Conservation (phyloP, 1,140 invertebrate genomes). For the Aphelenchoides avenae region DNA sequence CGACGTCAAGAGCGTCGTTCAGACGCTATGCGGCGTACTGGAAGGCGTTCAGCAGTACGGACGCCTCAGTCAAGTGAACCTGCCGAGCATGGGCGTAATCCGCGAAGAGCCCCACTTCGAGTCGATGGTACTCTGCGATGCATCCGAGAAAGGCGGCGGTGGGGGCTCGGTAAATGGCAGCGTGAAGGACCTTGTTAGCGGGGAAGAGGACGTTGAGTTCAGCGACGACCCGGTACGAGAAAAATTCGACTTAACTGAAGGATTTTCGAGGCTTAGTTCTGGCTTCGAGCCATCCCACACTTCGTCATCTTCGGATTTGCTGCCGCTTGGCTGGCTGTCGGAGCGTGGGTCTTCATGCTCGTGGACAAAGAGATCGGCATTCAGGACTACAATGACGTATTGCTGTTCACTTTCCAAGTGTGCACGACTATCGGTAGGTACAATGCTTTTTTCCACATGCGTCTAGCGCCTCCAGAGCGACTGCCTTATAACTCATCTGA, state of each 20-base stretch:
- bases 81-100: conserved; percentile 10
- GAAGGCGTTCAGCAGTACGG: no score
- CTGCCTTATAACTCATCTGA: not conserved
- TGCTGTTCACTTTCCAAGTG: conserved; percentile 18
- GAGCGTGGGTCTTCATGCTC: conserved; percentile 5
- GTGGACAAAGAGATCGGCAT: conserved; percentile 10
- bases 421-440: conserved; percentile 8
- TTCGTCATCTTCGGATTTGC: conserved; percentile 7
- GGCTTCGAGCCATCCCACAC: conserved; percentile 17
- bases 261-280: conserved; percentile 5
- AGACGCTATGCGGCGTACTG: no score
- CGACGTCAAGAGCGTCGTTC: no score
- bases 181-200: no score
- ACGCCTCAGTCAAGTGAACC: no score
- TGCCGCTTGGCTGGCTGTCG: conserved; percentile 4
- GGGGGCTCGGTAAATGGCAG: no score
- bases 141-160: no score
- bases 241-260: no score
- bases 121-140: conserved; percentile 16
- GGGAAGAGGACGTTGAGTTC: no score
- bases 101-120: conserved; percentile 21
- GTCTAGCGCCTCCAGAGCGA: not conserved
- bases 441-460: not conserved
- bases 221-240: no score
- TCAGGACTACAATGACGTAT: not conserved